Conservation (phyloP, 2,113 vertebrate genomes). For the Plestiodon gilberti region DNA sequence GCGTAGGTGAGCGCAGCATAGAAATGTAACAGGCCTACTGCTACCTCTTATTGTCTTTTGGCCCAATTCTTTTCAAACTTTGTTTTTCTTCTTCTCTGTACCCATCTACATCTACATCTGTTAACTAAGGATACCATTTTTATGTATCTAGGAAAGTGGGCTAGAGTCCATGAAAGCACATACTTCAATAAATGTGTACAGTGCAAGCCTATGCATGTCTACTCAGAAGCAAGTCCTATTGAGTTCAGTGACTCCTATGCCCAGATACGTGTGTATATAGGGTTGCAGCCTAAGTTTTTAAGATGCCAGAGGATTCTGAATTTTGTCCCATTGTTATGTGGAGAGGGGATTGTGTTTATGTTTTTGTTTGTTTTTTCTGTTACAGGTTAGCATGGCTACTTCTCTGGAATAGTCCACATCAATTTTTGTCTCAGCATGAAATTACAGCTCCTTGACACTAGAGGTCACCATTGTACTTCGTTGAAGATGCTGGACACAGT, state of each 20-base stretch:
- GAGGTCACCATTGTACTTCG: conserved; percentile 75
- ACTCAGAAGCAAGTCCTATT: no score
- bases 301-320: neutral
- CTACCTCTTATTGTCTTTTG: neutral
- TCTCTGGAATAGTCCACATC: neutral
- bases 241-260: no score
- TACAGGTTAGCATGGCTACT: no score
- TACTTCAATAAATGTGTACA: neutral
- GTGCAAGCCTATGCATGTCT: no score
- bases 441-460: conserved; percentile 69
- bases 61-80: neutral
- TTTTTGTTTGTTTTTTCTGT: no score
- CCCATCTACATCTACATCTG: neutral
- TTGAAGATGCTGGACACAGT: neutral
- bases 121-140: neutral
- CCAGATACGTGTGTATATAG: no score
- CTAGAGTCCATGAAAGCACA: neutral
- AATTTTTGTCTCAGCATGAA: conserved; percentile 47
- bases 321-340: no score
- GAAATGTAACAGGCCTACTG: neutral
- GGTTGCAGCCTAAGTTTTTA: neutral
- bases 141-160: neutral
- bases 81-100: neutral
- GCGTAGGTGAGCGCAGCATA: no score
- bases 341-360: no score